Evolutionary conservation across 2,888 invertebrate species (phyloP), one percentile per base, ranked within the genome.

Genomic region (Rutpela maculata): DNA sequence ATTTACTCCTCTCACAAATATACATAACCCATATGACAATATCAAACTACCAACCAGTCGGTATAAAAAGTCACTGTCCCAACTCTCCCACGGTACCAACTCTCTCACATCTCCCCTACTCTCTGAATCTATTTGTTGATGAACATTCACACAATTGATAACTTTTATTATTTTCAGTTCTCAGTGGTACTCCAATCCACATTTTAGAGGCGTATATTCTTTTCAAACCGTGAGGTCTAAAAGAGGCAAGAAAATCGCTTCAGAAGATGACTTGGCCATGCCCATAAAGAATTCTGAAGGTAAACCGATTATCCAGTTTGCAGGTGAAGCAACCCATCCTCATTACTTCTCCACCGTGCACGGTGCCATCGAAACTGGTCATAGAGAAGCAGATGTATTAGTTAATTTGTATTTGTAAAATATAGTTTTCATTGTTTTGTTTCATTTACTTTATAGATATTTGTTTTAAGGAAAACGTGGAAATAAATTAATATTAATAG

Each of bases 291-390:
- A 78, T 56, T n/a, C 62, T 15, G 84, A 87, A 56, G 91, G 90
- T 0, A 88, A 88, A 79, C 91, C 91, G 17, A 86, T 90, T 0
- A 87, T 92, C 0, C 84, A 92, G 18, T 93, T 93, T 88, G 92
- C 92, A 1, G 93, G 93, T 0, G 92, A 92, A 81, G 92, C 92
- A 0, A 92, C 92, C 0, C 86, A 88, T 83, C 79, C 81, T 1
- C 43, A 86, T 79, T 89, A 86, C 80, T 91, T 86, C 84, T 90
- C 90, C 0, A 91, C 91, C 3, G 90, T 91, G 1, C 91, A 91
- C 82, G 91, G 91, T 55, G 91, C 91, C 0, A 85, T 90, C 62
- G 91, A 90, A 82, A 86, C 88, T 77, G 91, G 91, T 2, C 86
- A 87, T 83, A 86, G 91, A 71, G 91, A 91, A 85, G 91, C 91